Evolutionary conservation across 1,140 invertebrate genomes (phyloP).

Genomic region (Sipha flava): DNA sequence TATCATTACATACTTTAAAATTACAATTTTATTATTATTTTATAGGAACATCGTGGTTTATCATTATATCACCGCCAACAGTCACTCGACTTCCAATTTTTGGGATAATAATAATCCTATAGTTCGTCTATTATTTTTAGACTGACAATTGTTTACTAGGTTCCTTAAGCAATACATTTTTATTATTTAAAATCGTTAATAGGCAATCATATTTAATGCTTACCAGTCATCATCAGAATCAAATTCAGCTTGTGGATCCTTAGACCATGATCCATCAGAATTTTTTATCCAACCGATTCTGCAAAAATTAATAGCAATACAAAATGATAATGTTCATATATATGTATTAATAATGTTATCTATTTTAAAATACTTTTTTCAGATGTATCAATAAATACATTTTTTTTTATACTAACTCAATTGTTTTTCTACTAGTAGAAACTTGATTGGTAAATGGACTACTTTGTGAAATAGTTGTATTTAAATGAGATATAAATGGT

Average conservation of each 20-base stretch:
- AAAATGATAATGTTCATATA: not conserved
- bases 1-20: too few species aligned
- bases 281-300: slow-evolving; percentile 39
- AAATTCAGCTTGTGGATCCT: slow-evolving; percentile 38
- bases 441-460: not conserved
- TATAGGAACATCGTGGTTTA: slow-evolving; percentile 22
- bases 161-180: slow-evolving; percentile 3
- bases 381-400: not conserved
- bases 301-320: slow-evolving; percentile 10
- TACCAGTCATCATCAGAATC: slow-evolving; percentile 36
- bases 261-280: slow-evolving; percentile 36
- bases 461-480: not conserved
- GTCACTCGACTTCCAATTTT: slow-evolving; percentile 17
- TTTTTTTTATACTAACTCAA: not conserved
- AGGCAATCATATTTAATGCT: not conserved
- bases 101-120: not conserved
- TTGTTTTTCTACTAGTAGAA: not conserved
- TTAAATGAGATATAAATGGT: not conserved
- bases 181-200: not conserved
- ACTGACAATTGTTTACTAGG: not conserved
- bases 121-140: slow-evolving; percentile 5
- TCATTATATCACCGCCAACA: slow-evolving; percentile 15
- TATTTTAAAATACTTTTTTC: not conserved
- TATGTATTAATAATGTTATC: not conserved
- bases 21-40: too few species aligned